Percentiles rank a stretch among this genome's conserved stretches.
These are phyloP conservation scores for Sceliomorpha sp. DNA, from an alignment of 2,888 invertebrate genomes.

Conservation along the genomic window DNA sequence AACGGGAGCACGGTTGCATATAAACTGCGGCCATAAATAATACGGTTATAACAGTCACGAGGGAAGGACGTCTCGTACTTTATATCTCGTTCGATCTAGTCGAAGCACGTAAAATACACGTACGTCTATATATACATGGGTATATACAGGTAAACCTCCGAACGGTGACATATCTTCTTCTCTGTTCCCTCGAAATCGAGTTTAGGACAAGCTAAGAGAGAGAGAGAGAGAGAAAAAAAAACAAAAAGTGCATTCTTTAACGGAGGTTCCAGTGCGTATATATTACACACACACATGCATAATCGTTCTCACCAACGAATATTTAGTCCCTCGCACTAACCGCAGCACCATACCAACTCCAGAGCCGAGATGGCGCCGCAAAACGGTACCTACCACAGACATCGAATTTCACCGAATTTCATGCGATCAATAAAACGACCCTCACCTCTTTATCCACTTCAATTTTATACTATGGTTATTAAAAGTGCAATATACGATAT, in stretches of 20 bases:
- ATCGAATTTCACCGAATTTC: conserved; percentile 16
- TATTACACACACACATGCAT: conserved; percentile 2
- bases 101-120: conserved; percentile 14
- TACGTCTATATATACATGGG: neutral
- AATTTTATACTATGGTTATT: too few species aligned
- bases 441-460: too few species aligned
- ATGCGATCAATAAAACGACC: neutral
- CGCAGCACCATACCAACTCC: neutral
- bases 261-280: too few species aligned
- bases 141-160: neutral
- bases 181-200: too few species aligned
- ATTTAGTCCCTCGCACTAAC: conserved; percentile 11
- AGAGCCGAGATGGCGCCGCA: too few species aligned
- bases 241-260: too few species aligned
- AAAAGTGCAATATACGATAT: too few species aligned
- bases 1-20: neutral
- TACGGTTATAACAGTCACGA: conserved; percentile 3
- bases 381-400: conserved; percentile 11
- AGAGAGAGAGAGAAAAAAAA: too few species aligned
- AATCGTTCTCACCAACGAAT: conserved; percentile 44
- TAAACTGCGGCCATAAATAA: conserved; percentile 5
- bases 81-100: conserved; percentile 41
- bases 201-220: too few species aligned
- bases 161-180: too few species aligned
- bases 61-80: conserved; percentile 34